A percentile compares a stretch with the other conserved stretches of the same genome.
These are phyloP conservation scores for Lochmaea crataegi DNA, from an alignment of 2,888 invertebrate genomes.

Conservation along the genomic window DNA sequence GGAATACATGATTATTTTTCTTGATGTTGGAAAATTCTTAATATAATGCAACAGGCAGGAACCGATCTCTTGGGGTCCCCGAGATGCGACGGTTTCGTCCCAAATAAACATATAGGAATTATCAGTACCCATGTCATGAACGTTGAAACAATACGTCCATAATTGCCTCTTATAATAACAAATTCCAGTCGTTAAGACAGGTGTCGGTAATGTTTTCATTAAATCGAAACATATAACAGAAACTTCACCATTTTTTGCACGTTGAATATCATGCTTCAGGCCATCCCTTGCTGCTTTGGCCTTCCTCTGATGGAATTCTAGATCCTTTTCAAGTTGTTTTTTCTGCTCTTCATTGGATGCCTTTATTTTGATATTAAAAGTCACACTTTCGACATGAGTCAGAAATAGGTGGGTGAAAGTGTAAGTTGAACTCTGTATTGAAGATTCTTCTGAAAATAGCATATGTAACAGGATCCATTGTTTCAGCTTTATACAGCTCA, in stretches of 20 bases:
- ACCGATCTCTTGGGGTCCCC: slow-evolving; percentile 48
- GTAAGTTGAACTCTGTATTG: slow-evolving; percentile 33
- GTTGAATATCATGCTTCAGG: slow-evolving; percentile 12
- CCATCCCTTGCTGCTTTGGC: slow-evolving; percentile 26
- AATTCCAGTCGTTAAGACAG: too few relatives aligned
- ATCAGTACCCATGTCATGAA: too few relatives aligned
- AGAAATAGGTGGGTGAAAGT: slow-evolving; percentile 31
- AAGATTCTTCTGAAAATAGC: slow-evolving; percentile 33
- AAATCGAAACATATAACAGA: too few relatives aligned
- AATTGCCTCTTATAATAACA: too few relatives aligned
- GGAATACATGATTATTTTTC: slow-evolving; percentile 33
- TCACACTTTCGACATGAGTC: slow-evolving; percentile 39
- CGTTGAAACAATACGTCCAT: too few relatives aligned
- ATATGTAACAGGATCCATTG: slow-evolving; percentile 14
- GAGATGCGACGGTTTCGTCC: slow-evolving; percentile 36
- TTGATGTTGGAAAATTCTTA: slow-evolving; percentile 37
- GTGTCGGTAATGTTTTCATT: too few relatives aligned
- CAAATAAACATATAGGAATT: too few relatives aligned
- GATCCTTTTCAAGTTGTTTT: slow-evolving; percentile 28
- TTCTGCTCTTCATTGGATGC: background rate
- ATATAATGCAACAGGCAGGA: slow-evolving; percentile 43
- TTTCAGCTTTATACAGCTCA: slow-evolving; percentile 1
- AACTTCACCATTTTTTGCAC: slow-evolving; percentile 37
- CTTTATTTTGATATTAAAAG: slow-evolving; percentile 13
- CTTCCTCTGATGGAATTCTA: slow-evolving; percentile 30